Base-by-base conservation (phyloP, 2,888 invertebrate genomes). In the Horisme vitalbata region DNA sequence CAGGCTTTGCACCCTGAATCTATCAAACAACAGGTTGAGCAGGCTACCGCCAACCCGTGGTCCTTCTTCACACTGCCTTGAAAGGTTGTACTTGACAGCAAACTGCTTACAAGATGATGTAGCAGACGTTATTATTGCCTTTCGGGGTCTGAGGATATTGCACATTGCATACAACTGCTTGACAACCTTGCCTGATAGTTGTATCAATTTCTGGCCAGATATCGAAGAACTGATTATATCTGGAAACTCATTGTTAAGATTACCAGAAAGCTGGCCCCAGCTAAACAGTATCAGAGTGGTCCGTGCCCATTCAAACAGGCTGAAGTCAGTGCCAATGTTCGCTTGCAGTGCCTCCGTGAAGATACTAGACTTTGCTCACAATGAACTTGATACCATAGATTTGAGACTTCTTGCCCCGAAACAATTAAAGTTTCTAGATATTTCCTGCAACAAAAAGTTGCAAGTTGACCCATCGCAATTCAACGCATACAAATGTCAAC, bases 401-500 rank as follows among this genome's bases (percentile, higher is more conserved):
- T 85, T 96, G 59, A 91, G 93, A 43, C 91, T 93, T 2, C 75
- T 96, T 37, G 94, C 96, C 26, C 95, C 96, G 2, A 94, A 95
- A 36, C 95, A 95, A 71, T 85, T 96, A 20, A 95, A 96, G 71
- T 96, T 95, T 75, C 85, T 96, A 32, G 96, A 96, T 75, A 92
- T 96, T 67, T 96, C 96, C 0, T 96, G 96, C 62, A 96, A 96
- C 68, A 91, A 93, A 30, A 93, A 95, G 63, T 83, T 96, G 5
- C 95, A 95, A 79, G 95, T 96, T 2, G 96, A 96, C 68, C 94
- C 95, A 8, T 92, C 94, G 28, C 95, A 96, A 74, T 94, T 96
- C 56, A 94, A 94, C 72, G 93, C 92, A 2, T 96, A 95, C 65
- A 91, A 95, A 79, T 94, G 94, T 24, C 94, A 95, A 71, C 86